A percentile compares a stretch with the other conserved stretches of the same genome.
phyloP scores from a whole-genome alignment of 2,797 vertebrate genomes.

The Aulostomus chinensis region DNA sequence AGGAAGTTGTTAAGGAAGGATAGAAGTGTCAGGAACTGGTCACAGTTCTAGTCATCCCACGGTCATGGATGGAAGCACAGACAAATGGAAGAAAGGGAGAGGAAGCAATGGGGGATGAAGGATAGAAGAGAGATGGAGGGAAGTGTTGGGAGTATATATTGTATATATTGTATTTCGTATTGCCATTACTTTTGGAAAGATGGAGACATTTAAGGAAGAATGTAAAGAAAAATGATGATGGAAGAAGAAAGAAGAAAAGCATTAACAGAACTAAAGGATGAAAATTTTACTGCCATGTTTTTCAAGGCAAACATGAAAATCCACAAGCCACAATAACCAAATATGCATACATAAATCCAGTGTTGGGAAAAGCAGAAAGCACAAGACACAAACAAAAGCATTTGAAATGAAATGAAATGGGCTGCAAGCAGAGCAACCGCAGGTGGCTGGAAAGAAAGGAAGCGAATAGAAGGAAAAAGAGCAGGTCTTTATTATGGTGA shows the following conservation, averaged over 20 bases:
- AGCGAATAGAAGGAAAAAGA: constrained; percentile 37
- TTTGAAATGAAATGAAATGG: constrained; percentile 50
- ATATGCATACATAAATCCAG: background rate
- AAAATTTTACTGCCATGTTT: background rate
- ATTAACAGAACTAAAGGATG: background rate
- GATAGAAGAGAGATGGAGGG: constrained; percentile 7
- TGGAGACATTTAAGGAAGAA: background rate
- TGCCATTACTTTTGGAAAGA: no score
- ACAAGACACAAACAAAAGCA: no score
- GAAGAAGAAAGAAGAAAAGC: background rate
- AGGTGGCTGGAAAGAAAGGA: constrained; percentile 37
- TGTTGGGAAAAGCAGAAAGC: background rate
- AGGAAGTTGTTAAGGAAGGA: no score
- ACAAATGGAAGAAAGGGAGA: background rate
- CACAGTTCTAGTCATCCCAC: no score
- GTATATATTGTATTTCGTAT: no score
- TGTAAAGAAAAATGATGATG: background rate
- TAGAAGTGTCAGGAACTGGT: background rate
- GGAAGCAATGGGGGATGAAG: background rate
- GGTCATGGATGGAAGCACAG: no score
- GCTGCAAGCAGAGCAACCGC: constrained; percentile 31
- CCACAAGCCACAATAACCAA: background rate
- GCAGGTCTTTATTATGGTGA: constrained; percentile 69
- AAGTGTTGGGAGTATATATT: background rate
- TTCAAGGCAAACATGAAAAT: background rate